Conservation (phyloP, 2,888 invertebrate species). For the Drosophila hawaiiensis region DNA sequence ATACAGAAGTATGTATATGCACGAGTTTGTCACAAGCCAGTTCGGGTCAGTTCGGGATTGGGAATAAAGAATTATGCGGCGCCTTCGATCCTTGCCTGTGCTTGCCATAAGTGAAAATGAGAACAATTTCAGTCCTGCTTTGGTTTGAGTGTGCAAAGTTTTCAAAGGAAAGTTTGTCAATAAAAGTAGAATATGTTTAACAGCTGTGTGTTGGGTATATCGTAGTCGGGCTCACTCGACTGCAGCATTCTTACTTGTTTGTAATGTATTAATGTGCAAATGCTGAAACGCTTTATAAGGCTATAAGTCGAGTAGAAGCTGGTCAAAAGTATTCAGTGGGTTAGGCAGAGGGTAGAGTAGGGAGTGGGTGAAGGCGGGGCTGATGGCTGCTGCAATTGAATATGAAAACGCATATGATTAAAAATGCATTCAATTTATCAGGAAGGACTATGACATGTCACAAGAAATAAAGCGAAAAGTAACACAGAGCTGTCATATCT, state of each 20-base stretch:
- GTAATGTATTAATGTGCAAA: not conserved
- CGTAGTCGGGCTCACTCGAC: not conserved
- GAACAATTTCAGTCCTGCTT: not conserved
- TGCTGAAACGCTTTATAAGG: not conserved
- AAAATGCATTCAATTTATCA: slow-evolving; percentile 75
- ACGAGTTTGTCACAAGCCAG: not conserved
- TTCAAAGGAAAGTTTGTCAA: not conserved
- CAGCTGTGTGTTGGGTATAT: not conserved
- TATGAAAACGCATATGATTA: slow-evolving; percentile 67
- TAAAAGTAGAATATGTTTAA: not conserved
- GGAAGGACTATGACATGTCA: slow-evolving; percentile 50
- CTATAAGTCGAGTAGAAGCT: not conserved
- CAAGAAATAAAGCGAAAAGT: slow-evolving; percentile 59
- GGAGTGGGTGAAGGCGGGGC: not conserved
- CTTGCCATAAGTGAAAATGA: not conserved
- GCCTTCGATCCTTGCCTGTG: not conserved
- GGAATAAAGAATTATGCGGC: not conserved
- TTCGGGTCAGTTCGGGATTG: not conserved
- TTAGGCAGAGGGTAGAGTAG: not conserved
- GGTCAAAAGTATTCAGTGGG: not conserved
- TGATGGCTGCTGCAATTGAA: slow-evolving; percentile 32
- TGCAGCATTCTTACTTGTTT: not conserved
- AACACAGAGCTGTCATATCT: slow-evolving; percentile 40
- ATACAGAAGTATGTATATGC: not conserved
- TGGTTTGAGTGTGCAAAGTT: not conserved